Conservation (phyloP, 2,113 vertebrate genomes). For the Irena cyanogastra region DNA sequence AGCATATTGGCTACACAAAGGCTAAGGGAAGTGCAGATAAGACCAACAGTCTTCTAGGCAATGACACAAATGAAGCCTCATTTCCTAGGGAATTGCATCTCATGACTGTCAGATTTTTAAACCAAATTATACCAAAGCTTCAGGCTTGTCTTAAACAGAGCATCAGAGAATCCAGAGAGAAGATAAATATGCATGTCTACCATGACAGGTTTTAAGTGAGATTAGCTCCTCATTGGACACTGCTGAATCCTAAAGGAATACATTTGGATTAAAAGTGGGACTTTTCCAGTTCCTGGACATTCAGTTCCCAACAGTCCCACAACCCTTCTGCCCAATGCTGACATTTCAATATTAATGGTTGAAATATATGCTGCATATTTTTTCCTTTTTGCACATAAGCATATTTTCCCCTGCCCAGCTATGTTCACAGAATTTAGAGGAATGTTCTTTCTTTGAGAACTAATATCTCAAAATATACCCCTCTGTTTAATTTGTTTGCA, state of each 20-base stretch:
- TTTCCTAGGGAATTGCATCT: background rate
- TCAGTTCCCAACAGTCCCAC: background rate
- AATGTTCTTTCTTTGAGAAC: background rate
- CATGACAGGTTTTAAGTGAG: background rate
- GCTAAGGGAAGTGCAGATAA: background rate
- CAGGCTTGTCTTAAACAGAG: background rate
- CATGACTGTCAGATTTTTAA: slow-evolving; percentile 7
- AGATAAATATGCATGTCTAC: background rate
- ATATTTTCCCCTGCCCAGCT: background rate
- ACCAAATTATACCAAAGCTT: slow-evolving; percentile 15
- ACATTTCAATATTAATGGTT: background rate
- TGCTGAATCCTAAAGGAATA: background rate
- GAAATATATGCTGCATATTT: background rate
- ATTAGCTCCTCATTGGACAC: background rate
- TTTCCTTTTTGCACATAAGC: background rate
- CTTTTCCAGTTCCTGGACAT: background rate
- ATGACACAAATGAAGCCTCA: background rate
- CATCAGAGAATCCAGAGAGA: background rate
- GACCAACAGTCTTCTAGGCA: background rate
- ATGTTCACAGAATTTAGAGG: background rate
- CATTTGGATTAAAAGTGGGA: background rate
- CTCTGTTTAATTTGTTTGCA: background rate
- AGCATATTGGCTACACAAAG: background rate
- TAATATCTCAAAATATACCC: background rate
- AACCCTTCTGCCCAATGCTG: background rate